Percentiles rank a stretch among this genome's conserved stretches.
These are phyloP conservation scores for Isoperla grammatica DNA, from an alignment of 2,888 invertebrate genomes.

Conservation along the genomic window DNA sequence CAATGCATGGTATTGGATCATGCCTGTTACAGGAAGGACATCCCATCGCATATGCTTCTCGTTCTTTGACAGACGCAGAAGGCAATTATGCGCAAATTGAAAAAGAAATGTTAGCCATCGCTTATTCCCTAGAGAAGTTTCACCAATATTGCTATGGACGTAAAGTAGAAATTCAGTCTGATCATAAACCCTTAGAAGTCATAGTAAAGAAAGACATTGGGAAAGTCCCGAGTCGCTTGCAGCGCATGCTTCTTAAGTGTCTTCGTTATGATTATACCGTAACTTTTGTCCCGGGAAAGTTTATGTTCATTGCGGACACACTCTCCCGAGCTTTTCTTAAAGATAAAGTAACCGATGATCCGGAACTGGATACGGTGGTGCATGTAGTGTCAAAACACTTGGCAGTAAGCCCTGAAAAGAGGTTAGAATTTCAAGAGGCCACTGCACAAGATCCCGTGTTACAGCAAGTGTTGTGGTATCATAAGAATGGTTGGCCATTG, in stretches of 20 bases:
- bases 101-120: slow-evolving; percentile 12
- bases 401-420: too few species aligned
- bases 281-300: slow-evolving; percentile 5
- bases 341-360: slow-evolving; percentile 8
- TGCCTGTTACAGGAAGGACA: slow-evolving; percentile 4
- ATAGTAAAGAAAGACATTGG: slow-evolving; percentile 5
- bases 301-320: slow-evolving; percentile 13
- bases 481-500: slow-evolving; percentile 14
- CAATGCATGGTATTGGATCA: neutral
- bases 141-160: neutral
- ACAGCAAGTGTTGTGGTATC: neutral
- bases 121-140: slow-evolving; percentile 7
- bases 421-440: too few species aligned
- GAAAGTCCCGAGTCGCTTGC: slow-evolving; percentile 2
- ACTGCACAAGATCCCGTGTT: slow-evolving; percentile 1
- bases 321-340: slow-evolving; percentile 2
- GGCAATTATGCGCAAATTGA: slow-evolving; percentile 9
- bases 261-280: slow-evolving; percentile 4
- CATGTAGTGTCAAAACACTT: slow-evolving; percentile 10
- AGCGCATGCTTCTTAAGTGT: slow-evolving; percentile 9
- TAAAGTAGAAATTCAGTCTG: neutral
- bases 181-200: slow-evolving; percentile 15
- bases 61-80: neutral
- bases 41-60: slow-evolving; percentile 5
- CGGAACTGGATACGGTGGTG: slow-evolving; percentile 10